Evolutionary conservation across 35 echinoderm and acorn worm species (phyloP).

Genomic region (Ptychodera flava): DNA sequence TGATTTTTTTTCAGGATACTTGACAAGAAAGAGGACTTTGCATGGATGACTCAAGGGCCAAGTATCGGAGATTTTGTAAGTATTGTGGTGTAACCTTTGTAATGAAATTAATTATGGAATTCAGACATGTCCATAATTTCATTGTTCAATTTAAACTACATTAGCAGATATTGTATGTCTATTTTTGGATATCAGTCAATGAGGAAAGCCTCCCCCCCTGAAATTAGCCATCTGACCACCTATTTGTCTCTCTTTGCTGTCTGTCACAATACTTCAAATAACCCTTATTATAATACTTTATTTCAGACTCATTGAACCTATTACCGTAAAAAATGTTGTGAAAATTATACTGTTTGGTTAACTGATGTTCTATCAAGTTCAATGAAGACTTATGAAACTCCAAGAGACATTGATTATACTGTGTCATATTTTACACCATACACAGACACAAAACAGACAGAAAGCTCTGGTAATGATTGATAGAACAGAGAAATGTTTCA

Average conservation of each 20-base stretch:
- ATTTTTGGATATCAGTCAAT: not conserved
- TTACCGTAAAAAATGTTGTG: too few species aligned
- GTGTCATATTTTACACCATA: too few species aligned
- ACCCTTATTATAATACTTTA: too few species aligned
- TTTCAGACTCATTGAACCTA: too few species aligned
- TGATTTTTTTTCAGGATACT: slow-evolving; percentile 51
- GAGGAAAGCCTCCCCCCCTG: not conserved
- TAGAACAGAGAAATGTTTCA: too few species aligned
- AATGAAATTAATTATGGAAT: not conserved
- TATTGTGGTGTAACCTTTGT: not conserved
- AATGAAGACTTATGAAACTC: too few species aligned
- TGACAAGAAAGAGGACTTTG: slow-evolving; percentile 42
- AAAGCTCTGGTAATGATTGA: too few species aligned
- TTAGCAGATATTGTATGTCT: not conserved
- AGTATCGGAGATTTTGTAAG: slow-evolving; percentile 68
- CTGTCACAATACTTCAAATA: not conserved
- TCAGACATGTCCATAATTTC: not conserved
- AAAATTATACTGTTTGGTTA: too few species aligned
- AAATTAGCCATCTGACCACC: not conserved
- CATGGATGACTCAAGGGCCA: slow-evolving; percentile 27
- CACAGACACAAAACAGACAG: too few species aligned
- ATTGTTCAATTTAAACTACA: not conserved
- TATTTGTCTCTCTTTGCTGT: not conserved
- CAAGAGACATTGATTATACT: too few species aligned
- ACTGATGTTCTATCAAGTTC: too few species aligned